Percentiles rank a stretch among this genome's conserved stretches.
phyloP scores from a whole-genome alignment of 2,888 invertebrate species.

The Drosophila anomalata region DNA sequence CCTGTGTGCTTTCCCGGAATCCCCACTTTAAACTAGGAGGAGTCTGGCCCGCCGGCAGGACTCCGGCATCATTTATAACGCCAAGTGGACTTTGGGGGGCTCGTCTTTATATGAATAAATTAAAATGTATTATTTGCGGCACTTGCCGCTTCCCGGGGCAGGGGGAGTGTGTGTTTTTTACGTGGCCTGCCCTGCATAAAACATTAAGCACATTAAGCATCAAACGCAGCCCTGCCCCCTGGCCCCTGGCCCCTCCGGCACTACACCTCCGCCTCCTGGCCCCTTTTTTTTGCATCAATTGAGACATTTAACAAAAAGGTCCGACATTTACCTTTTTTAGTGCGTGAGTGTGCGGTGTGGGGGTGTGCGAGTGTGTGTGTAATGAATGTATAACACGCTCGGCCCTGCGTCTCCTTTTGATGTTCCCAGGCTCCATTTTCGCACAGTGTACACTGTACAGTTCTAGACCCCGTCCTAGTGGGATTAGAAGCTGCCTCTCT shows the following conservation, averaged over 20 bases:
- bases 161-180: conserved; percentile 14
- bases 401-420: conserved; percentile 34
- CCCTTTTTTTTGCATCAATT: conserved; percentile 57
- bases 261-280: background rate
- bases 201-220: conserved; percentile 50
- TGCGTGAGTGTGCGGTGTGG: conserved; percentile 10
- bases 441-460: conserved; percentile 45
- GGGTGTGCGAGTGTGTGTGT: conserved; percentile 37
- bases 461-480: too few species aligned
- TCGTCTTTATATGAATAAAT: conserved; percentile 59
- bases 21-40: background rate
- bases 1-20: background rate
- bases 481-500: too few species aligned
- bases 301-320: conserved; percentile 76
- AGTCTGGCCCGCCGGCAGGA: background rate
- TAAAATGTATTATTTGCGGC: conserved; percentile 57
- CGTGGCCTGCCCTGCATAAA: conserved; percentile 35
- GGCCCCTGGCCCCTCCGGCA: background rate
- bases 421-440: background rate
- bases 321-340: conserved; percentile 62
- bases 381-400: conserved; percentile 62
- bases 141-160: conserved; percentile 27
- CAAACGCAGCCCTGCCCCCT: conserved; percentile 25
- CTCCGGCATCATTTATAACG: conserved; percentile 25
- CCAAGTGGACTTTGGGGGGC: conserved; percentile 22